Percentiles rank a stretch among this genome's conserved stretches.
phyloP scores from a whole-genome alignment of 2,888 invertebrate genomes.

The Drosophila fulvimacula region DNA sequence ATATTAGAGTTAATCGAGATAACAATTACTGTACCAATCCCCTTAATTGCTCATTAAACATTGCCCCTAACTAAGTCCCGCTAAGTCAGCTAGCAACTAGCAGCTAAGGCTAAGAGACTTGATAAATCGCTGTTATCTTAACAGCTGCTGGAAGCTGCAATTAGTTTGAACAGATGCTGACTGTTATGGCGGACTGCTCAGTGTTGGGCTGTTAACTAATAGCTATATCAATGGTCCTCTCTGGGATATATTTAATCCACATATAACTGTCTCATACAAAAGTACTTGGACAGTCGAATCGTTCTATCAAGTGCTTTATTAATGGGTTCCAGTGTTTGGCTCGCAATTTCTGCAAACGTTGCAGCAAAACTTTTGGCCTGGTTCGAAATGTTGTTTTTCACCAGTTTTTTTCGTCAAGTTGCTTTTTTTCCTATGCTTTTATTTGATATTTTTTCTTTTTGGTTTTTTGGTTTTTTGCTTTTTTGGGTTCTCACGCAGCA shows the following conservation, averaged over 20 bases:
- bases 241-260: neutral
- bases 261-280: neutral
- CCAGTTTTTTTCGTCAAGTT: conserved; percentile 1
- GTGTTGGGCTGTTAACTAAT: neutral
- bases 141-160: neutral
- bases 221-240: neutral
- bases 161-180: neutral
- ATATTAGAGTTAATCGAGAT: no score
- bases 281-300: conserved; percentile 1
- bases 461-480: neutral
- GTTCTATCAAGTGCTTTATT: conserved; percentile 21
- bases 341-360: conserved; percentile 35
- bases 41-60: no score
- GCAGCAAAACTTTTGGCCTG: conserved; percentile 49
- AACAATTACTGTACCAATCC: no score
- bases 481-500: conserved; percentile 68
- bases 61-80: neutral
- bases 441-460: neutral
- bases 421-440: conserved; percentile 1
- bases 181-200: neutral
- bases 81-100: neutral
- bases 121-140: neutral
- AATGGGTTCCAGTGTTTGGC: conserved; percentile 35
- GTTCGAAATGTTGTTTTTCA: conserved; percentile 22
- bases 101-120: neutral